Evolutionary conservation across 2,888 invertebrate species (phyloP), one percentile per base, ranked within the genome.

Genomic region (Amblyjoppa proteus): DNA sequence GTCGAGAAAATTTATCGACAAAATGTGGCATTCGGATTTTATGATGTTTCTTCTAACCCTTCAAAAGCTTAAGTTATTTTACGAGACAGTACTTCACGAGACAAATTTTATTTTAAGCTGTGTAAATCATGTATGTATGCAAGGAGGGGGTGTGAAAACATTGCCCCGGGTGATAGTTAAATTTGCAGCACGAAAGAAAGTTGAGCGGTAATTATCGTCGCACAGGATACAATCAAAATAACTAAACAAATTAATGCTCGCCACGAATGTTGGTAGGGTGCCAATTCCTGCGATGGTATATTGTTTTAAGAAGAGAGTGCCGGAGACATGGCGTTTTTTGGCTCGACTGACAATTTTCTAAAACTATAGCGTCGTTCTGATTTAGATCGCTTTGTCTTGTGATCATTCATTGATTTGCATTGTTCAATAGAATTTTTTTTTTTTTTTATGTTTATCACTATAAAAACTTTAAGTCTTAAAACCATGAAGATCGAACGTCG

Each of bases 211-310:
- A 25, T 28, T 58, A 28, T 58, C 28, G 9, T 58, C 25, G 28
- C 58, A 58, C 28, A 25, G 58, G 58, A 58, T 28, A 58, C 2
- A 58, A 58, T 25, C 11, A 13, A 58, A 25, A 25, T 58, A 28
- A 58, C 25, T 25, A 58, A 58, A 58, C 20, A 58, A 58, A 58
- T 25, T 25, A 25, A 58, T 28, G 58, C 13, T 58, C 11, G 1
- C 58, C 2, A 13, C 58, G 58, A 58, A 28, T 58, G 58, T 58
- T 58, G 58, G 25, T 58, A 58, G 11, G 58, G 9, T 58, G 58
- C 58, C 58, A 58, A 58, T 58, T 58, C 25, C 11, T 25, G 58
- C 58, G 28, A 58, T 58, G 58, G 25, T 58, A 58, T 58, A 58
- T 58, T 58, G 58, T 58, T 58, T 58, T 25, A 11, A 58, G 58